Evolutionary conservation across 2,113 vertebrate genomes (phyloP).

Genomic region (Saccopteryx bilineata): DNA sequence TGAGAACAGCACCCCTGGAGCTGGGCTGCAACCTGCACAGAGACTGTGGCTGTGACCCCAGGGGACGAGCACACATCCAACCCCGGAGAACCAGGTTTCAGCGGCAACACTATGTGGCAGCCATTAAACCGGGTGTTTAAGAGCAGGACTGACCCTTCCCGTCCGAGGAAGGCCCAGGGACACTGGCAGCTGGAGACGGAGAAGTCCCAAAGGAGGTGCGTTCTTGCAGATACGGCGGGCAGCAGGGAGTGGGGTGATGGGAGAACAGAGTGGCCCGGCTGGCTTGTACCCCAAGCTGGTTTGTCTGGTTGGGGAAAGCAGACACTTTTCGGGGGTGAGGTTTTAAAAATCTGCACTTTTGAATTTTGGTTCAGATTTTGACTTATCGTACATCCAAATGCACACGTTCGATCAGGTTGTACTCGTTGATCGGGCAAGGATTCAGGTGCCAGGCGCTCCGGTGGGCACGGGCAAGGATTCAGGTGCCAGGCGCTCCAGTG

Average conservation of each 20-base stretch:
- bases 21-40: rapidly evolving
- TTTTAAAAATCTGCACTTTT: neutral
- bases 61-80: too few species aligned
- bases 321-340: neutral
- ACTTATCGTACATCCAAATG: neutral
- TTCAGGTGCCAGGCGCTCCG: neutral
- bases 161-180: neutral
- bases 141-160: neutral
- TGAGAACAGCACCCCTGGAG: neutral
- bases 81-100: neutral
- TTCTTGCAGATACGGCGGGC: neutral
- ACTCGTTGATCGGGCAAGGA: neutral
- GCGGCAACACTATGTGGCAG: neutral
- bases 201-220: too few species aligned
- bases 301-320: neutral
- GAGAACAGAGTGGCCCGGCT: neutral
- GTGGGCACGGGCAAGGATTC: too few species aligned
- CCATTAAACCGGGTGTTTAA: neutral
- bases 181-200: neutral
- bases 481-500: too few species aligned
- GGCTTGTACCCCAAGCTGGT: neutral
- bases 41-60: too few species aligned
- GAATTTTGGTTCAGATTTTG: neutral
- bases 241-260: neutral
- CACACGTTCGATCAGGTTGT: neutral